A percentile compares a stretch with the other conserved stretches of the same genome.
phyloP scores from a whole-genome alignment of 1,140 invertebrate species.

The Danaus melanippus region DNA sequence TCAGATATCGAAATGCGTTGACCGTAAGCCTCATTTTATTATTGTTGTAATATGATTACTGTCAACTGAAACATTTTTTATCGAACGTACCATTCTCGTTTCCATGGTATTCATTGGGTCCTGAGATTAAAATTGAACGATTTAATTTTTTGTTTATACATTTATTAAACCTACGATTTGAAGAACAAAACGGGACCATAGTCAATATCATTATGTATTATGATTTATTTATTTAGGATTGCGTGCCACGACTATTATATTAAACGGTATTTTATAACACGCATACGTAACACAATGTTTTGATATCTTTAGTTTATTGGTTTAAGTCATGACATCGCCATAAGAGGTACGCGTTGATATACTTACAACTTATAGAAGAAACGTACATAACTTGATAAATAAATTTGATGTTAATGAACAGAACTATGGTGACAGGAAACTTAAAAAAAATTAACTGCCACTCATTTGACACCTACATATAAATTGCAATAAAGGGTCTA shows the following conservation, averaged over 20 bases:
- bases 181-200: background rate
- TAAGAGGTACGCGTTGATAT: slow-evolving; percentile 46
- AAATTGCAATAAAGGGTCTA: too few relatives aligned
- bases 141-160: background rate
- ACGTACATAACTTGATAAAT: background rate
- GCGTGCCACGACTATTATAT: slow-evolving; percentile 9
- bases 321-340: slow-evolving; percentile 57
- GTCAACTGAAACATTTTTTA: slow-evolving; percentile 51
- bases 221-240: slow-evolving; percentile 6
- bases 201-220: slow-evolving; percentile 7
- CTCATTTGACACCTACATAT: too few relatives aligned
- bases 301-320: slow-evolving; percentile 61
- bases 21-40: slow-evolving; percentile 65
- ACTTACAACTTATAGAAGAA: slow-evolving; percentile 7
- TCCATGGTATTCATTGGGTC: slow-evolving; percentile 11
- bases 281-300: slow-evolving; percentile 47
- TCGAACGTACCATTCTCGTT: slow-evolving; percentile 12
- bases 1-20: slow-evolving; percentile 63
- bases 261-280: slow-evolving; percentile 40
- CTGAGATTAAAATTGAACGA: slow-evolving; percentile 11
- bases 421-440: background rate
- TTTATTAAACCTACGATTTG: too few relatives aligned
- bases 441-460: too few relatives aligned
- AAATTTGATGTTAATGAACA: slow-evolving; percentile 3
- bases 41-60: slow-evolving; percentile 68